Evolutionary conservation across 2,113 vertebrate species (phyloP).

Genomic region (Chrysochloris asiatica): DNA sequence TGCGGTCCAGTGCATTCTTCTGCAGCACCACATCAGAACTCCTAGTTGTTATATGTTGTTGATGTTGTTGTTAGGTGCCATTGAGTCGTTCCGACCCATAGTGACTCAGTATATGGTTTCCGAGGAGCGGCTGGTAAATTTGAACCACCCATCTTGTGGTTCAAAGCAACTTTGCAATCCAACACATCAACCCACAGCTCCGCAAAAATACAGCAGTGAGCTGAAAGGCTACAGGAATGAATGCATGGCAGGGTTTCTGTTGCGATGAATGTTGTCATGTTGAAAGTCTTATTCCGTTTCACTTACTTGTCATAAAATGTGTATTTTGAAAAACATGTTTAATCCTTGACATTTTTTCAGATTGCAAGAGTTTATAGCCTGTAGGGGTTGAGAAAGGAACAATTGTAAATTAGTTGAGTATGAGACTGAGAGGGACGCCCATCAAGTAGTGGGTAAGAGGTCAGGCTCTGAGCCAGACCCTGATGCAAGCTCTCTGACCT

Average conservation of each 20-base stretch:
- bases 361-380: not conserved
- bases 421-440: not conserved
- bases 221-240: not conserved
- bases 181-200: too few relatives aligned
- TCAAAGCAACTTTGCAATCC: too few relatives aligned
- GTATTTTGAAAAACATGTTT: not conserved
- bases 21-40: too few relatives aligned
- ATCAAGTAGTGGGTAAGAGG: not conserved
- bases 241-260: constrained; percentile 5
- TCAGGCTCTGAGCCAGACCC: not conserved
- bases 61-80: too few relatives aligned
- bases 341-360: not conserved
- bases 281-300: not conserved
- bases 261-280: not conserved
- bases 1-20: too few relatives aligned
- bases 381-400: not conserved
- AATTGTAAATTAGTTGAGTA: not conserved
- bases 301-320: not conserved
- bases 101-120: too few relatives aligned
- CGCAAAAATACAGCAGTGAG: not conserved
- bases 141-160: too few relatives aligned
- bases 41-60: too few relatives aligned
- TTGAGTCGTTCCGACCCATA: too few relatives aligned
- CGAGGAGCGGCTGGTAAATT: too few relatives aligned
- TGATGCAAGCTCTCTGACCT: not conserved